Evolutionary conservation across 35 echinoderm and acorn worm genomes (phyloP).

Genomic region (Strongylocentrotus purpuratus): DNA sequence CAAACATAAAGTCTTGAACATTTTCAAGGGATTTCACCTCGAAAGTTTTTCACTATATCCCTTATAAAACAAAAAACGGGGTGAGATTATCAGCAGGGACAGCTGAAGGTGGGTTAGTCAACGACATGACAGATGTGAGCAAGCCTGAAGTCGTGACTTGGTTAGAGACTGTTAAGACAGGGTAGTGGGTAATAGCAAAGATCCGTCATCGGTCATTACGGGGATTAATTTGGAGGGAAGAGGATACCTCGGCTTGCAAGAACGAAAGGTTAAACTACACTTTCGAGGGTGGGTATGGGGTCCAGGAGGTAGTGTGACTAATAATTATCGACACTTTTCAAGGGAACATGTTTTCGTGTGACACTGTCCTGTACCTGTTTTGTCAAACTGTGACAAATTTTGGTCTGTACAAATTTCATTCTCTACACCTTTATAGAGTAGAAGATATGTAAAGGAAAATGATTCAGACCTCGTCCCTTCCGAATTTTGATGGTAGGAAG

Average conservation of each 20-base stretch:
- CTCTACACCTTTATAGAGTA: no score
- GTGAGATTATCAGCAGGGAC: not conserved
- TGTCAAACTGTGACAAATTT: not conserved
- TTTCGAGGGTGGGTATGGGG: not conserved
- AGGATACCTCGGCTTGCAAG: not conserved
- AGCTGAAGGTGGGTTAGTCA: not conserved
- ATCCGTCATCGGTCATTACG: constrained; percentile 4
- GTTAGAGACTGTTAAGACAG: not conserved
- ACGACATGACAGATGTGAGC: not conserved
- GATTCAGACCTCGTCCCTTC: no score
- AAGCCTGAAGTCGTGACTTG: not conserved
- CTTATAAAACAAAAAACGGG: not conserved
- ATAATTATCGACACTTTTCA: not conserved
- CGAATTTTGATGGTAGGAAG: no score
- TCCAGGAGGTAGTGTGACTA: not conserved
- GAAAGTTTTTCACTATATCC: not conserved
- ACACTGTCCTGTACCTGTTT: not conserved
- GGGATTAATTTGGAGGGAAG: not conserved
- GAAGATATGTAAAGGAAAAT: no score
- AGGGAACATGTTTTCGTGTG: not conserved
- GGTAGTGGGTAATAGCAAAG: not conserved
- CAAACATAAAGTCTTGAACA: not conserved
- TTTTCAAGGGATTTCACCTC: not conserved
- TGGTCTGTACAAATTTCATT: no score
- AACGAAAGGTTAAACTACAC: not conserved